Base-by-base conservation (phyloP, 2,113 vertebrate species). In the Pseudorectes ferrugineus region DNA sequence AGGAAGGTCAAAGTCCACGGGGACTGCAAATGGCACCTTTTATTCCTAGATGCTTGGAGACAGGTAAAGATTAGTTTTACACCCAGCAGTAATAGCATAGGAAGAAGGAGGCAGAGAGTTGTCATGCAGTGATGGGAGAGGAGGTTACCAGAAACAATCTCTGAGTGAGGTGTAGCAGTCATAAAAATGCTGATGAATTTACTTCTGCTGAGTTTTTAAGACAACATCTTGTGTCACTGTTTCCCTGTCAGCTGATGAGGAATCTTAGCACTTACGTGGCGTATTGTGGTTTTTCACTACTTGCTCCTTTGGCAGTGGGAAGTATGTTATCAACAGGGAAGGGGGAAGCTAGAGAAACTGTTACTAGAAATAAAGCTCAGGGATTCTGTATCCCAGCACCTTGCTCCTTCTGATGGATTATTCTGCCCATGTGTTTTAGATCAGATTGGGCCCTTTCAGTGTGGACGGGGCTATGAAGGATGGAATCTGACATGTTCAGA, bases 251-350 rank as follows among this genome's bases (percentile, higher is more conserved):
- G 66, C 36, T 1, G 12, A 61, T 79, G 92, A 79, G 75, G 63
- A 87, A 73, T 79, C 71, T 80, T 63, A 75, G 93, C 78, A 89
- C 58, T 96, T 82, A 58, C 0, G 6, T 93, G 87, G 62, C 46
- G 36, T 61, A 17, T 61, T 82, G 71, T 57, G 72, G 35, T 89
- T 88, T 84, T 85, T 62, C 74, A 49, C 70, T 68, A 7, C 58
- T 92, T 86, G 91, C 31, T 91, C 31, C 36, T 75, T 62, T 77
- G 84, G 79, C 74, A 85, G 59, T 33, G 76, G 35, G 28, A 95
- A 82, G 67, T 12, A 31, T 92, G 85, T 88, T 76, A 70, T 70
- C 74, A 79, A 13, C 42, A 59, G 20, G 31, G 33, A 86, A 63
- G 18, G 35, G 31, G 35, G 33, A 61, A 24, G 68, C 38, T 25